Evolutionary conservation across 2,113 vertebrate species (phyloP), one percentile per base, ranked within the genome.

Genomic region (Dipodomys spectabilis): DNA sequence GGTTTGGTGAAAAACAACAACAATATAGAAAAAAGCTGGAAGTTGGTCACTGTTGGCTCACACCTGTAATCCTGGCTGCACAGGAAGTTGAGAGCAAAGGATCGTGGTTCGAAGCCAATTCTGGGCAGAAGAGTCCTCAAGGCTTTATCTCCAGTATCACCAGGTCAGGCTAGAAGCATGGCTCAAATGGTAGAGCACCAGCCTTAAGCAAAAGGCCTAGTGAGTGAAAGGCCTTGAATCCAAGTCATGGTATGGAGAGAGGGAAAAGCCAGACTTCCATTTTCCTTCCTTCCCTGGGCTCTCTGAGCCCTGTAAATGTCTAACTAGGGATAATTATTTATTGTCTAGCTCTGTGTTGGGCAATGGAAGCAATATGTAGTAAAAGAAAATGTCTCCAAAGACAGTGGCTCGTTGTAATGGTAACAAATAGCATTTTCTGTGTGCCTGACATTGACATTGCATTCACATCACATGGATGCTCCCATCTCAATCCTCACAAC

Each of bases 281-380:
- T 53, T 4, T 69, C 62, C 44, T 23, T 83, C 45, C 18, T 60
- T 84, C 23, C n/a, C 64, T 30, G 49, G 64, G 78, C 19, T 73
- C 73, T 82, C 45, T 30, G 12, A 60, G 7, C 53, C 44, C 10
- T 18, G 18, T 6, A 20, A 13, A 57, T 65, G 57, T 53, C 57
- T 75, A 9, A 28, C 44, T 79, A 79, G 68, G 73, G 86, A 27
- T 53, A 88, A 79, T 80, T 83, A 75, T 9, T 92, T 89, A 45
- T 39, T 67, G 25, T 71, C 89, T 85, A 39, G 25, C n/a, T 27
- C 30, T 73, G n/a, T 69, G 44, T 60, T 74, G 71, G 15, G 15
- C 73, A 53, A 73, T 9, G 15, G 16, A 7, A 8, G 22, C 2
- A 69, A n/a, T 32, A 65, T 27, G 57, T 71, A 49, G 45, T 44